Base-by-base conservation (phyloP, 2,888 invertebrate species). In the Cataglyphis cursor region DNA sequence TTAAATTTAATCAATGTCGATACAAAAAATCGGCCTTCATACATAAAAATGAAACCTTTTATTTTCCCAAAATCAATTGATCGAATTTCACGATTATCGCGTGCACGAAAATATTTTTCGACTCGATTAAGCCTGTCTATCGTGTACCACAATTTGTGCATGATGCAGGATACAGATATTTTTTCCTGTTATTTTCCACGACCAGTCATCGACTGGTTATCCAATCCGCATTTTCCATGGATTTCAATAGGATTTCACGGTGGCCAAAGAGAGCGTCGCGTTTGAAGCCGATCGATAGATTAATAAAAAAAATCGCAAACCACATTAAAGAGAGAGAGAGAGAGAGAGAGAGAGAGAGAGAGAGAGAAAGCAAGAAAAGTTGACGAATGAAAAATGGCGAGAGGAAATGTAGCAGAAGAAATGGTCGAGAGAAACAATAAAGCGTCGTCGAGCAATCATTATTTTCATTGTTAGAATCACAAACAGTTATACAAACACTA, bases 201-300 rank as follows among this genome's bases (percentile, higher is more conserved):
- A 28, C 31, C 41, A 28, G 70, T 59, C 57, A 85, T 68, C 75
- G 74, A 48, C 81, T 41, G 28, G 35, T 68, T 54, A 54, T 28
- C 41, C 68, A 66, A 85, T 83, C 85, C 83, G 75, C 74, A 80
- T 82, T 74, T 78, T 70, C 73, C 68, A 44, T 72, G 38, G 48
- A 35, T 31, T 74, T 61, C 87, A 82, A 87, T 84, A 66, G 82
- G 82, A 86, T 88, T 87, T 89, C 28, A 74, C 72, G 75, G 73
- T 72, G 73, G 44, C 80, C 87, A 59, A 76, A 81, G 73, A 70
- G 62, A 48, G n/a, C 28, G 28, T 38, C 59, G 62, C 81, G 48
- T 68, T 84, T 82, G 51, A 76, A 73, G 21, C 48, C 41, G 38
- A 65, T 76, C 54, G 84, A 81, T 86, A 66, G 66, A 81, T 73